Percentiles rank a stretch among this genome's conserved stretches.
phyloP scores from a whole-genome alignment of 1,140 invertebrate genomes.

The Diploscapter pachys region DNA sequence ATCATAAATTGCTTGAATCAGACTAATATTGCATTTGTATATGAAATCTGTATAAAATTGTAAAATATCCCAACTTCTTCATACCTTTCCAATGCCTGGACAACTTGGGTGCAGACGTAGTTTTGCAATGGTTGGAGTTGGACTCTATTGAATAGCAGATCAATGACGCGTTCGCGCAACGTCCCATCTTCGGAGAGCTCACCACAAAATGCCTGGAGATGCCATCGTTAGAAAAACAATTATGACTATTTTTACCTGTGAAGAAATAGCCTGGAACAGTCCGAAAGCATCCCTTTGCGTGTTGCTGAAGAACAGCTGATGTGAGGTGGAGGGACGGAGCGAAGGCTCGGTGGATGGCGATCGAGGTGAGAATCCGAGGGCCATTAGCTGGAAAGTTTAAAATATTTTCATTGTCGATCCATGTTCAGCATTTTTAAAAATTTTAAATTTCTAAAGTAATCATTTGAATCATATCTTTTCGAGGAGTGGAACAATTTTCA shows the following conservation, averaged over 20 bases:
- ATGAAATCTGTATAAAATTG: no score
- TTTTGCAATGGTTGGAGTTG: slow-evolving; percentile 56
- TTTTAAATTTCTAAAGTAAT: no score
- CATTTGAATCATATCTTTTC: background rate
- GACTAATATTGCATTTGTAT: no score
- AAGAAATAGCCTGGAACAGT: slow-evolving; percentile 54
- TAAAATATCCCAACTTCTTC: slow-evolving; percentile 16
- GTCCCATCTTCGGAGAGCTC: slow-evolving; percentile 53
- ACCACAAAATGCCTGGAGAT: slow-evolving; percentile 47
- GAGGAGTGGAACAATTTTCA: background rate
- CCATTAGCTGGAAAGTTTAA: background rate
- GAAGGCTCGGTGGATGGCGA: slow-evolving; percentile 36
- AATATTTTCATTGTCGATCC: no score
- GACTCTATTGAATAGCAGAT: slow-evolving; percentile 49
- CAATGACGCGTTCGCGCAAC: slow-evolving; percentile 51
- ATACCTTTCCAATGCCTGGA: slow-evolving; percentile 50
- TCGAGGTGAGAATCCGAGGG: slow-evolving; percentile 10
- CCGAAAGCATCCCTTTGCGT: slow-evolving; percentile 54
- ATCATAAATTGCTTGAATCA: no score
- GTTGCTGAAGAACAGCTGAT: slow-evolving; percentile 50
- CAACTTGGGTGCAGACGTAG: slow-evolving; percentile 55
- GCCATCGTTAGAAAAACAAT: slow-evolving; percentile 9
- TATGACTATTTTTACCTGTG: slow-evolving; percentile 40
- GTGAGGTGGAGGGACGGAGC: slow-evolving; percentile 61
- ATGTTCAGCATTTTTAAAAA: no score